These are phyloP conservation scores for Cryptus armator DNA, from an alignment of 2,888 invertebrate genomes.

Conservation along the genomic window DNA sequence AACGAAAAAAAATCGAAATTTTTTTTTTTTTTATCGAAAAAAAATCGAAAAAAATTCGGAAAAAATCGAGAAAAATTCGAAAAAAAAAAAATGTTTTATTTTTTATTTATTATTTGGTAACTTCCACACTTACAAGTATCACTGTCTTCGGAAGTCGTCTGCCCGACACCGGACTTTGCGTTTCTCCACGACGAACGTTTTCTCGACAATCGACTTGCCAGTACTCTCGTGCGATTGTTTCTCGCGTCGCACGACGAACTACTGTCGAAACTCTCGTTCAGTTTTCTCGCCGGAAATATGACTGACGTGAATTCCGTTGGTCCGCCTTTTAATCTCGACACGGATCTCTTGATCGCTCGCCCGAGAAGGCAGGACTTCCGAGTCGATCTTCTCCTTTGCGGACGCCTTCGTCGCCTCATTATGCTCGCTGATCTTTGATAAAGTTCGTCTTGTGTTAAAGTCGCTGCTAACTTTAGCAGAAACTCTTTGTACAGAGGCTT, in stretches of 20 bases:
- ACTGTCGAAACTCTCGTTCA: slow-evolving; percentile 83
- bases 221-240: slow-evolving; percentile 80
- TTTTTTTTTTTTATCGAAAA: not conserved
- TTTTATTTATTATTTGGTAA: slow-evolving; percentile 6
- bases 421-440: slow-evolving; percentile 96
- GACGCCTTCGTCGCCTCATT: slow-evolving; percentile 89
- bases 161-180: slow-evolving; percentile 74
- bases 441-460: slow-evolving; percentile 96
- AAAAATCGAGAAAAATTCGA: no score
- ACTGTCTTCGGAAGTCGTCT: slow-evolving; percentile 83
- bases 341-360: slow-evolving; percentile 83
- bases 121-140: slow-evolving; percentile 80
- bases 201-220: slow-evolving; percentile 80
- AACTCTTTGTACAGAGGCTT: slow-evolving; percentile 97
- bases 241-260: slow-evolving; percentile 83
- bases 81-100: not conserved
- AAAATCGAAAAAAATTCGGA: no score
- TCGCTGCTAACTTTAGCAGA: slow-evolving; percentile 93
- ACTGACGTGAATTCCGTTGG: slow-evolving; percentile 85
- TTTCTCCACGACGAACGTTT: slow-evolving; percentile 78
- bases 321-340: slow-evolving; percentile 81
- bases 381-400: slow-evolving; percentile 80
- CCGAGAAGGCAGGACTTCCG: slow-evolving; percentile 81
- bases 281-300: slow-evolving; percentile 83
- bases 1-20: no score